Percentiles rank a stretch among this genome's conserved stretches.
Conservation (phyloP, 2,888 invertebrate species). For the Hypselothyrea guttata region DNA sequence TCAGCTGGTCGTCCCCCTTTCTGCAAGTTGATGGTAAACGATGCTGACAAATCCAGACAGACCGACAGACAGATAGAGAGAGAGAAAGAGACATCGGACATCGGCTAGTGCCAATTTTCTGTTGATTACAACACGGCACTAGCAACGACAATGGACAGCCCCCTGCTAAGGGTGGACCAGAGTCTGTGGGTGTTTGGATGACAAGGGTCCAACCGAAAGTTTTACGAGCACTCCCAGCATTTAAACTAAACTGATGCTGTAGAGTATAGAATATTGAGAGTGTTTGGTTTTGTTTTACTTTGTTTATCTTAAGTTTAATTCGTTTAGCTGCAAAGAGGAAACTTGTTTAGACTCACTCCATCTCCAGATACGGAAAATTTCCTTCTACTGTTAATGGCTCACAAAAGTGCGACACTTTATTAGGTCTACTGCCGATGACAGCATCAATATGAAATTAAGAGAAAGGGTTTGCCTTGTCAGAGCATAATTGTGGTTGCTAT, state of each 20-base stretch:
- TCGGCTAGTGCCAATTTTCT: constrained; percentile 70
- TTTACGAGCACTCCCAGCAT: constrained; percentile 52
- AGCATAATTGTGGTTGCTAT: too few relatives aligned
- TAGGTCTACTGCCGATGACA: constrained; percentile 36
- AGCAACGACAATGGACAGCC: constrained; percentile 32
- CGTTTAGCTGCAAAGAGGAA: constrained; percentile 54
- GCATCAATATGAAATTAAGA: constrained; percentile 19
- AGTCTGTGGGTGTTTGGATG: constrained; percentile 28
- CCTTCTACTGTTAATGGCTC: constrained; percentile 41
- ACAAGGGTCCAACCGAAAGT: constrained; percentile 71
- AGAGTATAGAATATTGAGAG: constrained; percentile 39
- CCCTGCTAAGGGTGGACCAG: constrained; percentile 9
- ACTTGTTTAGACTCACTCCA: constrained; percentile 46
- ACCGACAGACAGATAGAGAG: constrained; percentile 46
- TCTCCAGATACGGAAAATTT: constrained; percentile 54
- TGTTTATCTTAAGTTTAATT: constrained; percentile 73
- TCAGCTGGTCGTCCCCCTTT: constrained; percentile 12
- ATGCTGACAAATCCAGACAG: constrained; percentile 41
- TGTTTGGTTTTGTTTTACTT: constrained; percentile 26
- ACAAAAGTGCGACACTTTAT: constrained; percentile 15
- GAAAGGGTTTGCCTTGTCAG: too few relatives aligned
- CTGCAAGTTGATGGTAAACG: constrained; percentile 56
- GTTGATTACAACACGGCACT: constrained; percentile 63
- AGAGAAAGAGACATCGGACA: constrained; percentile 27
- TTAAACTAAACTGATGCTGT: constrained; percentile 55